A percentile compares a stretch with the other conserved stretches of the same genome.
phyloP scores from a whole-genome alignment of 2,888 invertebrate species.

The Macrophya alboannulata region DNA sequence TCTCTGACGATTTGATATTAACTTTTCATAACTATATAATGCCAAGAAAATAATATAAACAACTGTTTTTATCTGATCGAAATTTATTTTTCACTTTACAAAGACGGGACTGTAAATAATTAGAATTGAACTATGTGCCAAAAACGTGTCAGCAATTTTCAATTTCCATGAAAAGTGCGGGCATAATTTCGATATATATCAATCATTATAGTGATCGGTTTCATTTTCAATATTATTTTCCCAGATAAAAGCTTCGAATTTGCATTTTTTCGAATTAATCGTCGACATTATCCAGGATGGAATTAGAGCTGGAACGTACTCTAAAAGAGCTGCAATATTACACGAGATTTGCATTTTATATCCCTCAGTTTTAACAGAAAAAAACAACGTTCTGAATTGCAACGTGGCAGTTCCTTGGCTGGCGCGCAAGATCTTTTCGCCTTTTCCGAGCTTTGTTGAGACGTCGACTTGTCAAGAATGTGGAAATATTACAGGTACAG shows the following conservation, averaged over 20 bases:
- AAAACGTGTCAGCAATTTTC: conserved; percentile 11
- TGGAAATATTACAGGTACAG: conserved; percentile 25
- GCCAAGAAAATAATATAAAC: not conserved
- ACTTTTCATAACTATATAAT: not conserved
- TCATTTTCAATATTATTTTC: not conserved
- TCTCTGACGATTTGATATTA: not conserved
- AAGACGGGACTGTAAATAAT: not conserved
- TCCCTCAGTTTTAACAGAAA: conserved; percentile 7
- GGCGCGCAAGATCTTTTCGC: not conserved
- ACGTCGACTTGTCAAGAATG: conserved; percentile 14
- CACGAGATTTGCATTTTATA: not conserved
- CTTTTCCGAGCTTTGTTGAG: conserved; percentile 2
- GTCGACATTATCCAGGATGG: conserved; percentile 24
- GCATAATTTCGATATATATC: not conserved
- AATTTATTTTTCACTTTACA: not conserved
- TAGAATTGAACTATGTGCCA: conserved; percentile 1
- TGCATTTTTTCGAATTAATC: conserved; percentile 5
- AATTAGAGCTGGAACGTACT: conserved; percentile 1
- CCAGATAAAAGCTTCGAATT: conserved; percentile 17
- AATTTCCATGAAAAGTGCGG: not conserved
- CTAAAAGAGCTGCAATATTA: conserved; percentile 15
- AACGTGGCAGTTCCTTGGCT: conserved; percentile 30
- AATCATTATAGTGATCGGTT: conserved; percentile 17
- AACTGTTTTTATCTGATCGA: not conserved
- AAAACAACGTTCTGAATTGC: conserved; percentile 20